Evolutionary conservation across 2,888 invertebrate species (phyloP).

Genomic region (Microdon myrmicae): DNA sequence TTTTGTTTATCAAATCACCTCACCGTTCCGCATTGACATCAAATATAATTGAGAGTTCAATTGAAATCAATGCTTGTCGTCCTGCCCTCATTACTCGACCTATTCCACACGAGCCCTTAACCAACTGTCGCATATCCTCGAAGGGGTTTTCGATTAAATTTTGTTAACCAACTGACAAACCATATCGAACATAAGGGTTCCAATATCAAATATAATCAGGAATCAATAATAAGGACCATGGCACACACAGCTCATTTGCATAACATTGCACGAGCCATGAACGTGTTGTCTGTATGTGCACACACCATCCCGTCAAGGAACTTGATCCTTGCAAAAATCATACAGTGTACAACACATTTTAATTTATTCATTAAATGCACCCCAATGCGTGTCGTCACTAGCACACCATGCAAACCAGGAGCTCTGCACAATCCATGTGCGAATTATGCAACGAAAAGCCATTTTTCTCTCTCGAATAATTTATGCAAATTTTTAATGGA

Average conservation of each 20-base stretch:
- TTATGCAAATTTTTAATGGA: constrained; percentile 38
- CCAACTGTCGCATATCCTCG: constrained; percentile 21
- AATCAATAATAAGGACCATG: constrained; percentile 36
- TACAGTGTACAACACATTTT: constrained; percentile 1
- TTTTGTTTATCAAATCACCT: constrained; percentile 46
- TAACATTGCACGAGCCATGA: constrained; percentile 48
- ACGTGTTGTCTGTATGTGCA: constrained; percentile 35
- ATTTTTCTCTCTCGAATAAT: constrained; percentile 6
- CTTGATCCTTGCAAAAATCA: constrained; percentile 41
- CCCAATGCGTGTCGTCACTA: constrained; percentile 19
- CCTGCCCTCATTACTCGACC: background rate
- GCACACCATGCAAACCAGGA: no score
- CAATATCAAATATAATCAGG: constrained; percentile 39
- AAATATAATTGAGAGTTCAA: constrained; percentile 42
- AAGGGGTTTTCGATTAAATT: constrained; percentile 45
- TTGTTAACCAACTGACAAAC: constrained; percentile 51
- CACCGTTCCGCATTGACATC: constrained; percentile 9
- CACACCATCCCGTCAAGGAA: constrained; percentile 10
- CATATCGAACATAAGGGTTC: constrained; percentile 35
- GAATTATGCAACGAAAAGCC: constrained; percentile 26
- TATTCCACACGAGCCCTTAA: constrained; percentile 25
- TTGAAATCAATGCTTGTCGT: constrained; percentile 34
- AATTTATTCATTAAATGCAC: constrained; percentile 51
- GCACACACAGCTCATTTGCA: constrained; percentile 46
- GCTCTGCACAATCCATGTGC: constrained; percentile 35